Percentiles rank a stretch among this genome's conserved stretches.
Evolutionary conservation across 2,797 vertebrate species (phyloP).

Genomic region (Vespertilio murinus): DNA sequence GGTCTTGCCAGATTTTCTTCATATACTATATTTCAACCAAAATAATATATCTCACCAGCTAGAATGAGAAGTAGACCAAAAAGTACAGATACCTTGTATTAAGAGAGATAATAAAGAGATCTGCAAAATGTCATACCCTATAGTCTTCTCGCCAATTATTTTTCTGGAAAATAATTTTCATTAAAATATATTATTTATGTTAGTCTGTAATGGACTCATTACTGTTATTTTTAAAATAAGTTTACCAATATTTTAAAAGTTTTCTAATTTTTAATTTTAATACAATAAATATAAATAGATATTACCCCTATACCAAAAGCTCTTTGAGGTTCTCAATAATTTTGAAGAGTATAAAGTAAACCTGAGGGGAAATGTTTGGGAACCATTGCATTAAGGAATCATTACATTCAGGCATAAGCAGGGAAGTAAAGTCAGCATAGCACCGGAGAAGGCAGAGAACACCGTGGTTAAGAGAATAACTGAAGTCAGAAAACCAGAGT

Average conservation of each 20-base stretch:
- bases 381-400: neutral
- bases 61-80: neutral
- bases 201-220: neutral
- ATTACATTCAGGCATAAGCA: neutral
- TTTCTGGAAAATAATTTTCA: slow-evolving; percentile 12
- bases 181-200: neutral
- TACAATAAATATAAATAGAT: neutral
- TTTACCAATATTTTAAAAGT: slow-evolving; percentile 37
- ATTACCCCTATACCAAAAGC: neutral
- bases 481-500: neutral
- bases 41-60: neutral
- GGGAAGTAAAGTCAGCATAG: neutral
- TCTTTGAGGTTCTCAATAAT: slow-evolving; percentile 1
- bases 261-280: slow-evolving; percentile 35
- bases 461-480: neutral
- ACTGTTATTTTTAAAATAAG: slow-evolving; percentile 20
- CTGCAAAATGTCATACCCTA: neutral
- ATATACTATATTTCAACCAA: neutral
- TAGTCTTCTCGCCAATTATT: neutral
- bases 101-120: neutral
- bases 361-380: neutral
- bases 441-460: neutral
- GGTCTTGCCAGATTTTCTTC: neutral
- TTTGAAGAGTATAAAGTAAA: neutral
- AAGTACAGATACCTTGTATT: neutral